A percentile compares a stretch with the other conserved stretches of the same genome.
Evolutionary conservation across 2,113 vertebrate species (phyloP).

Genomic region (Vulpes ferrilata): DNA sequence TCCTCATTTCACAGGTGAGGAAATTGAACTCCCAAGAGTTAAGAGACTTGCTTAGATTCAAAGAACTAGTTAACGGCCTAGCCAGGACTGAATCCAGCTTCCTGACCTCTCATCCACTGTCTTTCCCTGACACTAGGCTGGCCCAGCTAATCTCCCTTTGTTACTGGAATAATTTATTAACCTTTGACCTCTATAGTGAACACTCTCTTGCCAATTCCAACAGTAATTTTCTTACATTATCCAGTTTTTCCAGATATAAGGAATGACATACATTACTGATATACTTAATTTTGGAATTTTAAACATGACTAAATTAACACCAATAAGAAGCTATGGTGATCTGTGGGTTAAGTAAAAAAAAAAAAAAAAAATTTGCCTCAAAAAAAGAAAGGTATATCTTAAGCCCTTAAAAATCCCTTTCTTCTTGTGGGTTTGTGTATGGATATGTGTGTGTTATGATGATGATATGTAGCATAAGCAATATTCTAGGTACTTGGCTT

Average conservation of each 20-base stretch:
- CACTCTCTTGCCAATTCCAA: background rate
- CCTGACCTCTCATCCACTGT: background rate
- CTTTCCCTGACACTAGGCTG: background rate
- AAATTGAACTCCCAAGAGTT: constrained; percentile 50
- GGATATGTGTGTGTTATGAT: background rate
- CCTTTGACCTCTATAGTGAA: constrained; percentile 41
- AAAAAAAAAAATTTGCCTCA: background rate
- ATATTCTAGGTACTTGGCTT: background rate
- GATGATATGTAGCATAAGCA: no score
- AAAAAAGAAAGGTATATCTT: background rate
- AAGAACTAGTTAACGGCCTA: background rate
- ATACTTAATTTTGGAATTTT: constrained; percentile 25
- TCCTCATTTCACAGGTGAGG: constrained; percentile 69
- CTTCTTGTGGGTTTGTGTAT: background rate
- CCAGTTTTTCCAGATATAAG: background rate
- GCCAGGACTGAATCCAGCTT: background rate
- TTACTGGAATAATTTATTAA: constrained; percentile 20
- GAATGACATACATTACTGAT: background rate
- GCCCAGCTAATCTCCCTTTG: background rate
- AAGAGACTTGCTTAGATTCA: constrained; percentile 27
- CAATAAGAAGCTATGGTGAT: background rate
- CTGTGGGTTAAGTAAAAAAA: background rate
- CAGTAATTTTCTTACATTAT: constrained; percentile 21
- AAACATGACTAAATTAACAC: constrained; percentile 25
- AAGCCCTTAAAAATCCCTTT: background rate